phyloP scores from a whole-genome alignment of 2,888 invertebrate genomes.

The Gryllus longicercus region DNA sequence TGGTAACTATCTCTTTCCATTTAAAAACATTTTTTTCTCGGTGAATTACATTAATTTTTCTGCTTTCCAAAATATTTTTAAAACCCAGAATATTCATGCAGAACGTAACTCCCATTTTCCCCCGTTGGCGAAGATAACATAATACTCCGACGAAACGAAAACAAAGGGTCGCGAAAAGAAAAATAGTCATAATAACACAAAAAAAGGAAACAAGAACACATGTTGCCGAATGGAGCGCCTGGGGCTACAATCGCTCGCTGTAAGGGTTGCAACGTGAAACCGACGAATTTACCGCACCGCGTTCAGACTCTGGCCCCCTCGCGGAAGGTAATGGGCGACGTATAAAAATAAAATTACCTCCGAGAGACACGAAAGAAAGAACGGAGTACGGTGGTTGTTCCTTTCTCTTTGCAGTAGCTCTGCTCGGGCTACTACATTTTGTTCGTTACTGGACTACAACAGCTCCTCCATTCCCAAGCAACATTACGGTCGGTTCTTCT shows the following conservation, averaged over 20 bases:
- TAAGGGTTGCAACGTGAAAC: neutral
- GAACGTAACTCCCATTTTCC: neutral
- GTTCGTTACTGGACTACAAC: too few species aligned
- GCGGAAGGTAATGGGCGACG: neutral
- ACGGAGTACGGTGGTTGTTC: neutral
- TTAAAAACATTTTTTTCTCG: neutral
- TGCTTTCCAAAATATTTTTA: neutral
- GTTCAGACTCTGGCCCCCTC: neutral
- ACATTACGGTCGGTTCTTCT: too few species aligned
- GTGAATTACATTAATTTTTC: neutral
- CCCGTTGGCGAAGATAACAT: neutral
- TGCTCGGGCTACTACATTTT: too few species aligned
- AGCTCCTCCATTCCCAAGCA: too few species aligned
- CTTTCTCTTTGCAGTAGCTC: too few species aligned
- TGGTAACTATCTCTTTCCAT: too few species aligned
- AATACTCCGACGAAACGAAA: neutral
- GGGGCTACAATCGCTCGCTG: neutral
- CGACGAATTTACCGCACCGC: neutral
- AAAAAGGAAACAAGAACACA: neutral
- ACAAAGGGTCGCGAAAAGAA: neutral
- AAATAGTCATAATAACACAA: neutral
- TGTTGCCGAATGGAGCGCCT: neutral
- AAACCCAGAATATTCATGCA: neutral
- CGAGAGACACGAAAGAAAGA: neutral
- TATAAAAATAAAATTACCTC: constrained; percentile 2